Conservation (phyloP, 2,113 vertebrate species). For the Lontra canadensis region DNA sequence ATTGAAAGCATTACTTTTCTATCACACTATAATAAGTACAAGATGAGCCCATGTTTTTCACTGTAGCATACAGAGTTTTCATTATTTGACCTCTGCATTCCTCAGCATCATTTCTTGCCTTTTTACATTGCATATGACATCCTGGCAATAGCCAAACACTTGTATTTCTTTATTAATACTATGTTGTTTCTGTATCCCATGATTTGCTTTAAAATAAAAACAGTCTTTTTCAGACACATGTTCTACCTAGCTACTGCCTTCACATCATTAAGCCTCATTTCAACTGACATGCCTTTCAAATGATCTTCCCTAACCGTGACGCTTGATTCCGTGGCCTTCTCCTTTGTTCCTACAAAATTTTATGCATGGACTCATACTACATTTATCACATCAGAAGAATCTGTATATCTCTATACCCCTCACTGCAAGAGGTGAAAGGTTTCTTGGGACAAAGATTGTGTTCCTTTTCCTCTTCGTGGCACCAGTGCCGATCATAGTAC, state of each 20-base stretch:
- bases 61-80: background rate
- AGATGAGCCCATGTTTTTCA: background rate
- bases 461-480: background rate
- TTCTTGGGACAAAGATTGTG: background rate
- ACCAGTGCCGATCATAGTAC: background rate
- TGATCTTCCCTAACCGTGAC: background rate
- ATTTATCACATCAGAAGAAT: background rate
- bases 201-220: slow-evolving; percentile 20
- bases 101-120: background rate
- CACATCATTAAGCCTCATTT: background rate
- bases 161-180: background rate
- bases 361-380: background rate
- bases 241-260: background rate
- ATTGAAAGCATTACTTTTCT: background rate
- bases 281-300: background rate
- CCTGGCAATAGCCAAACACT: background rate
- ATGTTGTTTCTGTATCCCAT: background rate
- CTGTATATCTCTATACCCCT: background rate
- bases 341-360: background rate
- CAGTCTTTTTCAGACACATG: background rate
- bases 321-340: background rate
- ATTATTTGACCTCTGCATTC: background rate
- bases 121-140: background rate
- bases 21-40: background rate
- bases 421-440: background rate